These are phyloP conservation scores for Athalia circularis DNA, from an alignment of 2,888 invertebrate genomes.

Conservation along the genomic window DNA sequence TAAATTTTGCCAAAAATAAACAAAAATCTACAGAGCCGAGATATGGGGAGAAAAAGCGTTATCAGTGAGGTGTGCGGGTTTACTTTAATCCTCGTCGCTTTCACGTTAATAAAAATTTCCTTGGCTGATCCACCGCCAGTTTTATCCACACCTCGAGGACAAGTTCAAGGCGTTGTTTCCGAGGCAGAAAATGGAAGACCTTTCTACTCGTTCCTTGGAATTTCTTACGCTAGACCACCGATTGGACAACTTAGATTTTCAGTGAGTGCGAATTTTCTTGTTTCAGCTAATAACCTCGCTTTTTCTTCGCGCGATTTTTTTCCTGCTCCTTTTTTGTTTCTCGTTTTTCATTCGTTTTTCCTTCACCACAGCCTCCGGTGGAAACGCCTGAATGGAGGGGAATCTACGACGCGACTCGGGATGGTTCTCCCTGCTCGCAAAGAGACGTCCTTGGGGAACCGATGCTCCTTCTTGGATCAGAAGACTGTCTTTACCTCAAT, in stretches of 20 bases:
- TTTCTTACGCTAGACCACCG: constrained; percentile 37
- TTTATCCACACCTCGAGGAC: constrained; percentile 30
- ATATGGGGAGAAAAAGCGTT: constrained; percentile 4
- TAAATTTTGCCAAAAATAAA: not conserved
- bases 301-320: not conserved
- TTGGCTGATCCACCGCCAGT: not conserved
- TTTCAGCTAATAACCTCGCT: not conserved
- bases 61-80: constrained; percentile 3
- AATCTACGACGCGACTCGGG: constrained; percentile 14
- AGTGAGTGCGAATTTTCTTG: constrained; percentile 3
- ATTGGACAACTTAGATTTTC: constrained; percentile 35
- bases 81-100: too few species aligned
- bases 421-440: constrained; percentile 31
- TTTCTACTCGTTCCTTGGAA: constrained; percentile 31
- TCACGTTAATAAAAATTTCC: too few species aligned
- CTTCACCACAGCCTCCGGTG: constrained; percentile 9
- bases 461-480: constrained; percentile 32
- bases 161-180: constrained; percentile 41
- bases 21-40: not conserved
- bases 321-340: not conserved
- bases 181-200: constrained; percentile 40
- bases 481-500: constrained; percentile 34
- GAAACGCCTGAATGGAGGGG: constrained; percentile 16
- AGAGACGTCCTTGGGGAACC: constrained; percentile 24
- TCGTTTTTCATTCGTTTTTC: not conserved